Evolutionary conservation across 2,888 invertebrate genomes (phyloP).

Genomic region (Acanthosepion esculentum): DNA sequence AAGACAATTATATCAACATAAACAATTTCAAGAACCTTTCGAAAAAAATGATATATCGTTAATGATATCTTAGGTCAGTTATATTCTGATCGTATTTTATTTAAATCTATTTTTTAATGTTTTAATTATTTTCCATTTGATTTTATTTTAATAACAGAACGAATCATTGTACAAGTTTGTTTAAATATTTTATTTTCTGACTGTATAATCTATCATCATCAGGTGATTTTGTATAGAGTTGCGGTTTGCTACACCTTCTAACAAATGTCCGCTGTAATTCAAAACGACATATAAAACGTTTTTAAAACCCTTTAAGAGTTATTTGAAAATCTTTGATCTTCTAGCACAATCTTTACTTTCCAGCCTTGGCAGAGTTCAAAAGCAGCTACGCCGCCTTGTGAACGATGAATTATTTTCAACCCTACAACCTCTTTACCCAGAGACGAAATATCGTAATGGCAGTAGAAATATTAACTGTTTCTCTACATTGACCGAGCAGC

Average conservation of each 20-base stretch:
- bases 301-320: background rate
- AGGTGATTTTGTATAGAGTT: background rate
- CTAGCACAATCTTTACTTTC: background rate
- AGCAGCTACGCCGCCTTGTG: too few relatives aligned
- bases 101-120: background rate
- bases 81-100: background rate
- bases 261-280: background rate
- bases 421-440: too few relatives aligned
- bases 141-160: background rate
- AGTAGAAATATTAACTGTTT: too few relatives aligned
- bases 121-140: too few relatives aligned
- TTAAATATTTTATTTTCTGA: background rate
- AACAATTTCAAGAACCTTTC: background rate
- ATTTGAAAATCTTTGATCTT: background rate
- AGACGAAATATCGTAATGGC: too few relatives aligned
- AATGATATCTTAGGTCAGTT: background rate
- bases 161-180: background rate
- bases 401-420: too few relatives aligned
- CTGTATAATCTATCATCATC: background rate
- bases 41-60: background rate
- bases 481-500: too few relatives aligned
- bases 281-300: background rate
- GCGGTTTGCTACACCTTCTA: background rate
- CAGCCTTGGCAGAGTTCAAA: too few relatives aligned
- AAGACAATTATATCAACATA: background rate